These are phyloP conservation scores for Carlito syrichta DNA, from an alignment of 2,113 vertebrate genomes.

Conservation along the genomic window DNA sequence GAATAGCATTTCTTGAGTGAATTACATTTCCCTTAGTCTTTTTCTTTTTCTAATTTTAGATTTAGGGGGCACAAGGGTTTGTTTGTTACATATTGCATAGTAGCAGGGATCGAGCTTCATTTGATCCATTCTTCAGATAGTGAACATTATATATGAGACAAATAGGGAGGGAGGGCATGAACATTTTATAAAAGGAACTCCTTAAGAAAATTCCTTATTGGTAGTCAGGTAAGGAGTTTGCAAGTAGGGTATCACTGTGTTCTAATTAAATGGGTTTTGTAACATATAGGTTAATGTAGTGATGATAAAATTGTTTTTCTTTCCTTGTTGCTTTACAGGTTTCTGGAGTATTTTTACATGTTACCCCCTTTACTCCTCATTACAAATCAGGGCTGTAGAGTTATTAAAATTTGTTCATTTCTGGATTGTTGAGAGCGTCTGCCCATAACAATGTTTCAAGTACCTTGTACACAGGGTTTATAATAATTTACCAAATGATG, in stretches of 20 bases:
- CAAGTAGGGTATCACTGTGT: neutral
- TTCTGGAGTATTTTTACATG: neutral
- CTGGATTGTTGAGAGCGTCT: neutral
- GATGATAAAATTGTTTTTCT: neutral
- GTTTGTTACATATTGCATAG: too few species aligned
- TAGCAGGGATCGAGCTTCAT: too few species aligned
- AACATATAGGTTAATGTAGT: neutral
- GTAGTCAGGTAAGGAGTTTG: neutral
- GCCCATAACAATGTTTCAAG: neutral
- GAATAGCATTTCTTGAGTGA: neutral
- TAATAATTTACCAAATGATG: neutral
- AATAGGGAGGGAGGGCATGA: too few species aligned
- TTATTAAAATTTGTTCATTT: neutral
- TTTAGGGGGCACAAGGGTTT: too few species aligned
- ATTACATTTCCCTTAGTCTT: neutral
- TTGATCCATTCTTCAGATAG: too few species aligned
- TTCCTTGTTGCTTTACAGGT: neutral
- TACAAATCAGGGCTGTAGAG: neutral
- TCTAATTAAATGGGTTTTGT: neutral
- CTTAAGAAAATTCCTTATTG: neutral
- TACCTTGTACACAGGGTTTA: neutral
- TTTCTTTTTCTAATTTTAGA: too few species aligned
- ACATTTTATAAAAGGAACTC: too few species aligned
- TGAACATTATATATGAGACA: too few species aligned
- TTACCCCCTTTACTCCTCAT: neutral